These are phyloP conservation scores for Panopea generosa DNA, from an alignment of 2,888 invertebrate genomes.

Conservation along the genomic window DNA sequence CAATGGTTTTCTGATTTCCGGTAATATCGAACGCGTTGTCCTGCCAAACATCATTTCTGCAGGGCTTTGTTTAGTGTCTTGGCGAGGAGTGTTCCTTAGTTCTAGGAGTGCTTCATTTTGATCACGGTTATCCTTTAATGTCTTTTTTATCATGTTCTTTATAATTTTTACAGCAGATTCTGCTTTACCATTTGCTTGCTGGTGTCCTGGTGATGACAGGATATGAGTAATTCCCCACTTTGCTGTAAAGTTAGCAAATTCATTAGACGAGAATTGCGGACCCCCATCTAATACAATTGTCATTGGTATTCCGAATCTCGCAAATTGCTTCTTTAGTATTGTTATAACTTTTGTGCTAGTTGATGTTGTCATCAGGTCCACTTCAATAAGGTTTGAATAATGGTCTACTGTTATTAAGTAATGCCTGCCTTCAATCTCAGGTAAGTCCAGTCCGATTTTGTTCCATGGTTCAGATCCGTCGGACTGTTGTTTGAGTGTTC, in stretches of 20 bases:
- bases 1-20: neutral
- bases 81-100: slow-evolving; percentile 9
- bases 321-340: slow-evolving; percentile 45
- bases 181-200: slow-evolving; percentile 47
- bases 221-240: slow-evolving; percentile 18
- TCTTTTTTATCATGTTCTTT: slow-evolving; percentile 40
- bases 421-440: slow-evolving; percentile 26
- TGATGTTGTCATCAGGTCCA: slow-evolving; percentile 21
- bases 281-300: slow-evolving; percentile 47
- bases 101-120: slow-evolving; percentile 31
- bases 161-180: slow-evolving; percentile 44
- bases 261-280: slow-evolving; percentile 33
- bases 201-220: slow-evolving; percentile 13
- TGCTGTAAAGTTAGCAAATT: slow-evolving; percentile 24
- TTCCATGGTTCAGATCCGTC: slow-evolving; percentile 4
- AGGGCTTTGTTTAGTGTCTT: slow-evolving; percentile 1
- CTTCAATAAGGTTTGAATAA: slow-evolving; percentile 39
- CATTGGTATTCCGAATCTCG: slow-evolving; percentile 49
- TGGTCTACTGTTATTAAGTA: slow-evolving; percentile 47
- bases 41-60: slow-evolving; percentile 14
- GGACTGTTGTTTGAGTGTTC: neutral
- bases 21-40: slow-evolving; percentile 42
- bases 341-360: slow-evolving; percentile 32
- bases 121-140: slow-evolving; percentile 10
- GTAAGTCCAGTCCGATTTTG: slow-evolving; percentile 41